Conservation (phyloP, 1,140 invertebrate species). For the Ceratitis capitata region DNA sequence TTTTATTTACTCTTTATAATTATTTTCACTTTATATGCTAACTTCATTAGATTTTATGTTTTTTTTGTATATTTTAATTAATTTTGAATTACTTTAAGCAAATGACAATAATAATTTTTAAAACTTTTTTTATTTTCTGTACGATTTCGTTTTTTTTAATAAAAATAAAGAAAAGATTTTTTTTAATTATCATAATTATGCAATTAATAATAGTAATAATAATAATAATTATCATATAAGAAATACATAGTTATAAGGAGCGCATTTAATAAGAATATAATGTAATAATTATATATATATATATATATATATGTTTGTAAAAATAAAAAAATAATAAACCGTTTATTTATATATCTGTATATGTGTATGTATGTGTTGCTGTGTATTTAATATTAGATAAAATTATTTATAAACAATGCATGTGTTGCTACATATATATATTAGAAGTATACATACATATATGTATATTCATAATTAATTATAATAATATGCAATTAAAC, state of each 20-base stretch:
- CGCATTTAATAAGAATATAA: slow-evolving; percentile 19
- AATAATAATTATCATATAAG: background rate
- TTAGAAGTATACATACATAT: background rate
- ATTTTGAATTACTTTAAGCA: background rate
- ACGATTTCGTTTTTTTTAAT: background rate
- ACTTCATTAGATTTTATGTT: background rate
- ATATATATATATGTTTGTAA: background rate
- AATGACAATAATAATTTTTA: slow-evolving; percentile 21
- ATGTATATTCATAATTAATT: background rate
- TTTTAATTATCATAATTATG: slow-evolving; percentile 4
- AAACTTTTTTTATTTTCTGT: background rate
- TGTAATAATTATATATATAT: background rate
- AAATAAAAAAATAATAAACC: background rate
- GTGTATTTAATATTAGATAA: background rate
- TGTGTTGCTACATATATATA: slow-evolving; percentile 8
- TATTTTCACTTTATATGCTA: background rate
- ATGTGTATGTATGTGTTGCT: slow-evolving; percentile 10
- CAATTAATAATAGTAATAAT: too few relatives aligned
- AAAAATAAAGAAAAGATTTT: background rate
- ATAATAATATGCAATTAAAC: background rate
- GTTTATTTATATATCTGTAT: background rate
- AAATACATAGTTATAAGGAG: background rate
- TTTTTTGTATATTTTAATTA: background rate
- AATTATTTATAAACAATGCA: slow-evolving; percentile 32
- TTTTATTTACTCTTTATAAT: too few relatives aligned